These are phyloP conservation scores for Hemithea aestivaria DNA, from an alignment of 2,888 invertebrate genomes.

Conservation along the genomic window DNA sequence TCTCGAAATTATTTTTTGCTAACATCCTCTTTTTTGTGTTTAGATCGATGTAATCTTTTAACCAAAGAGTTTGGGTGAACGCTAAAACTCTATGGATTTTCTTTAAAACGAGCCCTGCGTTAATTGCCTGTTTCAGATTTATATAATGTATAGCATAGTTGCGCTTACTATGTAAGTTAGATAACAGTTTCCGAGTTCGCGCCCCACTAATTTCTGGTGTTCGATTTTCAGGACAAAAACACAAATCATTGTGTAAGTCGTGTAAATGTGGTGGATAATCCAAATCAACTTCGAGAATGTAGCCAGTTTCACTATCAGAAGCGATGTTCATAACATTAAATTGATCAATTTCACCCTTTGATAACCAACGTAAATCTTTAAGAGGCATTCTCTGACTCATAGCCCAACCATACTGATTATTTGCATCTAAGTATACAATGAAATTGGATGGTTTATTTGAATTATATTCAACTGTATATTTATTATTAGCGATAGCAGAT, in stretches of 20 bases:
- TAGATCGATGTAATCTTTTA: slow-evolving; percentile 14
- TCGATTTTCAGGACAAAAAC: slow-evolving; percentile 19
- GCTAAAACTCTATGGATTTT: slow-evolving; percentile 20
- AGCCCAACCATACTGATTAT: slow-evolving; percentile 22
- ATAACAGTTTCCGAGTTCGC: slow-evolving; percentile 15
- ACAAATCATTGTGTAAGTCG: slow-evolving; percentile 18
- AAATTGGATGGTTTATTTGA: slow-evolving; percentile 6
- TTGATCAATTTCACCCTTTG: slow-evolving; percentile 5
- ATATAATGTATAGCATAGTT: slow-evolving; percentile 29
- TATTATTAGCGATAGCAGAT: slow-evolving; percentile 9
- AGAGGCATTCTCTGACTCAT: slow-evolving; percentile 15
- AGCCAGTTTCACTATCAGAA: slow-evolving; percentile 12
- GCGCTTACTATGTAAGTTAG: slow-evolving; percentile 25
- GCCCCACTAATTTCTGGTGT: background rate
- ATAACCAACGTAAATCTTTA: slow-evolving; percentile 12
- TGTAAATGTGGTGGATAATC: slow-evolving; percentile 24
- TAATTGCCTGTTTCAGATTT: slow-evolving; percentile 29
- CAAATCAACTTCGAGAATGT: slow-evolving; percentile 24
- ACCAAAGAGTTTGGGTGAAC: slow-evolving; percentile 18
- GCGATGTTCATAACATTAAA: background rate
- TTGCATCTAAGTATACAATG: slow-evolving; percentile 16
- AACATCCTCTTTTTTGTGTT: slow-evolving; percentile 6
- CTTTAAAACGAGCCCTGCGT: slow-evolving; percentile 17
- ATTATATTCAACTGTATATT: slow-evolving; percentile 5
- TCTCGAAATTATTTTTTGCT: slow-evolving; percentile 14